Evolutionary conservation across 2,113 vertebrate species (phyloP).

Genomic region (Coptodon rendalli): DNA sequence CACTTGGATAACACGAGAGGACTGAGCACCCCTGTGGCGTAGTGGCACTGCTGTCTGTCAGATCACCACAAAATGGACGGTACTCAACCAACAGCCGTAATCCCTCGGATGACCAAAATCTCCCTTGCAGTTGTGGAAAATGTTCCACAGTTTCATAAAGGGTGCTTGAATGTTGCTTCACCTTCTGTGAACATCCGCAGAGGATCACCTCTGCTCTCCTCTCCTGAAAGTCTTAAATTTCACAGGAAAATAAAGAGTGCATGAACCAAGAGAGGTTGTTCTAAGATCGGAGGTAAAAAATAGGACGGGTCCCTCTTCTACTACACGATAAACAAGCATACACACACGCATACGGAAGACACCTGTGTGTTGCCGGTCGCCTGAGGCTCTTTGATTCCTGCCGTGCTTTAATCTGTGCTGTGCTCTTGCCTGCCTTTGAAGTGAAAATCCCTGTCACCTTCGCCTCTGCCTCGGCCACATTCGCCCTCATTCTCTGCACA

Average conservation of each 20-base stretch:
- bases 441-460: conserved; percentile 64
- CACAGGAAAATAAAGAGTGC: neutral
- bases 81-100: neutral
- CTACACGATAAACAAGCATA: neutral
- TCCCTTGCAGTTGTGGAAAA: neutral
- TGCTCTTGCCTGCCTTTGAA: conserved; percentile 68
- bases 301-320: neutral
- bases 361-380: conserved; percentile 60
- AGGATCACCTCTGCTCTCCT: neutral
- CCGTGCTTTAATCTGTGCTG: conserved; percentile 74
- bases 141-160: neutral
- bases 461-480: neutral
- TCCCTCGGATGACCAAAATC: neutral
- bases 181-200: neutral
- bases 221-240: neutral
- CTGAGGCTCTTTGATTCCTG: conserved; percentile 71
- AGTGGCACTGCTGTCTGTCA: neutral
- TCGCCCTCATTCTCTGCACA: neutral
- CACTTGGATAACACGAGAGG: neutral
- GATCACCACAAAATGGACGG: neutral
- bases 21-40: neutral
- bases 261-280: neutral
- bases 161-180: neutral
- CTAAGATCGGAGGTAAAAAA: conserved; percentile 9
- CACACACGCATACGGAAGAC: conserved; percentile 9